Percentiles rank a stretch among this genome's conserved stretches.
phyloP scores from a whole-genome alignment of 2,888 invertebrate species.

The Trichopoda pennipes region DNA sequence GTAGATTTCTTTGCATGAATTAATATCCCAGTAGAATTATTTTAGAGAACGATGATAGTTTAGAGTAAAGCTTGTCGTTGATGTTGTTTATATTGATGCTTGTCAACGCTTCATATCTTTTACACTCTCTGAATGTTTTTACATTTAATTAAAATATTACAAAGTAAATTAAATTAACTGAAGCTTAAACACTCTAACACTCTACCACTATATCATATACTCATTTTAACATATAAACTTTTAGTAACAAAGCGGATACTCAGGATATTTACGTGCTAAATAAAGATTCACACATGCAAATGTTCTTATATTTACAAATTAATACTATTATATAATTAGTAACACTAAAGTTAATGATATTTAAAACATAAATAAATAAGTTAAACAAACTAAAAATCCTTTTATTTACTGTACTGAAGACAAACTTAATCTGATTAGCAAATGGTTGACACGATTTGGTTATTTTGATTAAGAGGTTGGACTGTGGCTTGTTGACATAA shows the following conservation, averaged over 20 bases:
- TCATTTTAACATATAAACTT: constrained; percentile 1
- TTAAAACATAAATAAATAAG: constrained; percentile 27
- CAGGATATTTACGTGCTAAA: constrained; percentile 17
- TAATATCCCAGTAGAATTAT: constrained; percentile 11
- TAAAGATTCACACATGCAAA: background rate
- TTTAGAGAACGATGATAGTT: constrained; percentile 21
- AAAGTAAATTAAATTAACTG: constrained; percentile 66
- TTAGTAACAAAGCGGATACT: constrained; percentile 3
- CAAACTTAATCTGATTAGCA: background rate
- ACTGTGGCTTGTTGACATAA: background rate
- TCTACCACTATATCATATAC: constrained; percentile 39
- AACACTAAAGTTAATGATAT: constrained; percentile 14
- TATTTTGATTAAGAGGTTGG: constrained; percentile 29
- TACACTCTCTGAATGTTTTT: constrained; percentile 51
- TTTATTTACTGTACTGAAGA: background rate
- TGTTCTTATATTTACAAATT: constrained; percentile 9
- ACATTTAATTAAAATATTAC: constrained; percentile 65
- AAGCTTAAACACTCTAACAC: constrained; percentile 62
- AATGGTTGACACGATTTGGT: constrained; percentile 18
- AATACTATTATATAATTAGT: constrained; percentile 38
- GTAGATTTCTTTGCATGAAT: background rate
- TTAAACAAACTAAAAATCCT: constrained; percentile 21
- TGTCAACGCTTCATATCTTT: constrained; percentile 24
- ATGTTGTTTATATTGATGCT: constrained; percentile 33
- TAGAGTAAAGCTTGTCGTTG: constrained; percentile 9